Evolutionary conservation across 2,113 vertebrate genomes (phyloP), one percentile per base, ranked within the genome.

Genomic region (Taurulus bubalis): DNA sequence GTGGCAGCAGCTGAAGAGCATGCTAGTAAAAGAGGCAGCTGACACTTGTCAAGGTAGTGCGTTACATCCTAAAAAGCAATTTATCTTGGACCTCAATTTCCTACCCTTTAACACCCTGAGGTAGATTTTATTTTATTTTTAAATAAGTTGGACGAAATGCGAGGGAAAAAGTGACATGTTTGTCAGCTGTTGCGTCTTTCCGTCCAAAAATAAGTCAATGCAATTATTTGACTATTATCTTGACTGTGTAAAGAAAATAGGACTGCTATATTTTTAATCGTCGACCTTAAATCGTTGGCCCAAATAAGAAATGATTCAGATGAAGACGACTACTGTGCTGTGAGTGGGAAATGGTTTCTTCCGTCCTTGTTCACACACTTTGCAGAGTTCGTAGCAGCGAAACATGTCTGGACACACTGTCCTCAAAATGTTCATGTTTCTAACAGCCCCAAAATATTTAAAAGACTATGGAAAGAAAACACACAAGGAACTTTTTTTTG

Each of bases 371-470:
- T 76, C 38, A 34, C 73, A 78, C 64, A 60, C 16, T 60, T 1
- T 3, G 6, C 28, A 49, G 18, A 63, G 53, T 64, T 49, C 24
- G 28, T 38, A 62, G 69, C 18, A 36, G 40, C 66, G 56, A 42
- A 69, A 70, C 38, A 60, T 73, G 73, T 79, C 49, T 56, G 49
- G 49, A 75, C 62, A 72, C 58, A 71, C 66, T 58, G 47, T 73
- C 75, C 28, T 40, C 36, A 69, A 78, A n/a, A 75, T 72, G 58
- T 71, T 16, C 11, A 45, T 58, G 66, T 84, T 80, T 78, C 36
- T 51, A 34, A 75, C 42, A 72, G 58, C 26, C n/a, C 64, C 56
- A 0, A 1, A 75, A 14, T 72, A 51, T 75, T 49, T 87, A 82
- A 78, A 30, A 1, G 30, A 76, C 75, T 59, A 58, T 30, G 58